Evolutionary conservation across 2,888 invertebrate species (phyloP).

Genomic region (Drosophila paucipuncta): DNA sequence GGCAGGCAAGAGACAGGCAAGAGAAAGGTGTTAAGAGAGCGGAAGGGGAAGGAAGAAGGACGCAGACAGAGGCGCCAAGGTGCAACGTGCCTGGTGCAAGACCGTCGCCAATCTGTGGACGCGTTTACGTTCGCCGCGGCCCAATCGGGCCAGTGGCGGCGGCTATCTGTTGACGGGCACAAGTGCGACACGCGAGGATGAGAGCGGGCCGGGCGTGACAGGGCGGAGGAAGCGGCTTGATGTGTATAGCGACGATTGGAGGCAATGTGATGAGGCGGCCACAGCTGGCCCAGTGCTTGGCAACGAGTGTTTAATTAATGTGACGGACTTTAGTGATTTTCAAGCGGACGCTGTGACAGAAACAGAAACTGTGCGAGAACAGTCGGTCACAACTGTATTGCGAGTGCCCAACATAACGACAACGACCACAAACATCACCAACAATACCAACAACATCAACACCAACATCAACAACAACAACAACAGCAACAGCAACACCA

Average conservation of each 20-base stretch:
- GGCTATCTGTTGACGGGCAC: slow-evolving; percentile 82
- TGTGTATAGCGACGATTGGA: slow-evolving; percentile 11
- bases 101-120: slow-evolving; percentile 85
- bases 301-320: slow-evolving; percentile 83
- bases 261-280: slow-evolving; percentile 25
- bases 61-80: slow-evolving; percentile 53
- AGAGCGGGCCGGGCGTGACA: slow-evolving; percentile 64
- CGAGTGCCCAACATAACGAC: slow-evolving; percentile 63
- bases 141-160: slow-evolving; percentile 85
- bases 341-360: slow-evolving; percentile 46
- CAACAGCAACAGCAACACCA: slow-evolving; percentile 48
- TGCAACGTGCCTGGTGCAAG: slow-evolving; percentile 64
- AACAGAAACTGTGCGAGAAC: slow-evolving; percentile 32
- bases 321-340: slow-evolving; percentile 77
- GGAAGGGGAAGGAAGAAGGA: neutral
- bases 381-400: slow-evolving; percentile 39
- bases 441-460: slow-evolving; percentile 21
- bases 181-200: slow-evolving; percentile 77
- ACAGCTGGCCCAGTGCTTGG: slow-evolving; percentile 23
- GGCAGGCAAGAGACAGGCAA: neutral
- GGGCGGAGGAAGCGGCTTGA: slow-evolving; percentile 61
- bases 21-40: neutral
- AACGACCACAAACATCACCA: slow-evolving; percentile 37
- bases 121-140: slow-evolving; percentile 85
- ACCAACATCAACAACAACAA: slow-evolving; percentile 33